Conservation (phyloP, 2,888 invertebrate genomes). For the Zhuqinia jingwanae region DNA sequence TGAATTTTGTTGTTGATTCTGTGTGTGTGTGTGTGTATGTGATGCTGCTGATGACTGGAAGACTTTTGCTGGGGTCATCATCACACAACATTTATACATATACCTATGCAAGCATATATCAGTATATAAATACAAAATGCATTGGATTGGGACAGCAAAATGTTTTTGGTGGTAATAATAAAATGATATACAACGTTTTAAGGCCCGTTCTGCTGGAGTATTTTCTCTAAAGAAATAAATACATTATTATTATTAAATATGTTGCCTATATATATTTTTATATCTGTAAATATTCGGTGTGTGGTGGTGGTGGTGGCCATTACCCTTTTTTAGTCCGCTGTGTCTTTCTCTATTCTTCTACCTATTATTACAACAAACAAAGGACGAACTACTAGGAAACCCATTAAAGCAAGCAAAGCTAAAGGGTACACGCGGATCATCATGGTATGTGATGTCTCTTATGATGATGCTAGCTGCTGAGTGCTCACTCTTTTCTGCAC, state of each 20-base stretch:
- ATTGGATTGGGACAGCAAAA: not conserved
- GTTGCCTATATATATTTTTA: not conserved
- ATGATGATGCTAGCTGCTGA: too few relatives aligned
- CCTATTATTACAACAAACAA: slow-evolving; percentile 31
- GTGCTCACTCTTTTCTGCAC: too few relatives aligned
- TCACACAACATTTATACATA: not conserved
- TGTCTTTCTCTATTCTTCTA: not conserved
- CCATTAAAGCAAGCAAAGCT: slow-evolving; percentile 29
- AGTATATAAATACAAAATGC: too few relatives aligned
- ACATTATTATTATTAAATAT: too few relatives aligned
- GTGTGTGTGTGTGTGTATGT: too few relatives aligned
- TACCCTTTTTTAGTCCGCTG: slow-evolving; percentile 42
- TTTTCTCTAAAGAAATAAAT: too few relatives aligned
- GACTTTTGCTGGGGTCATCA: slow-evolving; percentile 30
- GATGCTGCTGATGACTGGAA: slow-evolving; percentile 21
- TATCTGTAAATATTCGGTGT: not conserved
- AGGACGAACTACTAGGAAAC: not conserved
- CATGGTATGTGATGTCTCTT: not conserved
- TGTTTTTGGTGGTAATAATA: not conserved
- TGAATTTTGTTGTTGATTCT: slow-evolving; percentile 39
- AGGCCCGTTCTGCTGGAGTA: too few relatives aligned
- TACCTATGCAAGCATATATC: too few relatives aligned
- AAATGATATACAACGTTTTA: too few relatives aligned
- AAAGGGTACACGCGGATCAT: not conserved
- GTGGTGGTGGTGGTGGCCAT: slow-evolving; percentile 36